Evolutionary conservation across 2,113 vertebrate genomes (phyloP).

Genomic region (Canis aureus): DNA sequence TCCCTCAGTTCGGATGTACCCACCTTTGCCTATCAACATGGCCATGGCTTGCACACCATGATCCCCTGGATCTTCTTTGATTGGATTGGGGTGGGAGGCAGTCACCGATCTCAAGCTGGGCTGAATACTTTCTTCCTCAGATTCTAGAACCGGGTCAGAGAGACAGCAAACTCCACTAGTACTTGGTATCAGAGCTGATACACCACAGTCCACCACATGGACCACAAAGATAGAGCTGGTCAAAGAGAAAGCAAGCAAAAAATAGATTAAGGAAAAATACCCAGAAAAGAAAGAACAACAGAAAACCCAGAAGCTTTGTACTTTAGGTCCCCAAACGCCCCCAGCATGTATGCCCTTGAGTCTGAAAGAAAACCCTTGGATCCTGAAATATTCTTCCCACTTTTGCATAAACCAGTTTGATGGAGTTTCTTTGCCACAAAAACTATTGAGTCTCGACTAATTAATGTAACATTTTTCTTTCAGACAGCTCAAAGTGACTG

Average conservation of each 20-base stretch:
- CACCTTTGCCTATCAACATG: not conserved
- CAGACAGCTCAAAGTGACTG: not conserved
- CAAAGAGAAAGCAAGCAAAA: not conserved
- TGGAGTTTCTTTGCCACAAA: not conserved
- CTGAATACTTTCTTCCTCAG: not conserved
- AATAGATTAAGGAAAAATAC: not conserved
- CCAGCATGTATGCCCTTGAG: not conserved
- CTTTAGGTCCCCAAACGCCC: not conserved
- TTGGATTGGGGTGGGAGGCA: not conserved
- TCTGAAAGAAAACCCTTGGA: not conserved
- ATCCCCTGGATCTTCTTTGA: not conserved
- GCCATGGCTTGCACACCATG: not conserved
- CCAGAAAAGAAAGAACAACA: not conserved
- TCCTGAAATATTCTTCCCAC: not conserved
- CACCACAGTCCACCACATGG: not conserved
- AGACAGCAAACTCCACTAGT: not conserved
- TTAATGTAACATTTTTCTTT: slow-evolving; percentile 3
- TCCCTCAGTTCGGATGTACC: not conserved
- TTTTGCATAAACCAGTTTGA: not conserved
- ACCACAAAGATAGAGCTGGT: not conserved
- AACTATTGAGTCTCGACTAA: slow-evolving; percentile 13
- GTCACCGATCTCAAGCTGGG: not conserved
- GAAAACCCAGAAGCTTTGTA: not conserved
- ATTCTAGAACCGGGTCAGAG: not conserved
- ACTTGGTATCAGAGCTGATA: not conserved